These are phyloP conservation scores for Pachyrhynchus sulphureomaculatus DNA, from an alignment of 1,140 invertebrate genomes.

Conservation along the genomic window DNA sequence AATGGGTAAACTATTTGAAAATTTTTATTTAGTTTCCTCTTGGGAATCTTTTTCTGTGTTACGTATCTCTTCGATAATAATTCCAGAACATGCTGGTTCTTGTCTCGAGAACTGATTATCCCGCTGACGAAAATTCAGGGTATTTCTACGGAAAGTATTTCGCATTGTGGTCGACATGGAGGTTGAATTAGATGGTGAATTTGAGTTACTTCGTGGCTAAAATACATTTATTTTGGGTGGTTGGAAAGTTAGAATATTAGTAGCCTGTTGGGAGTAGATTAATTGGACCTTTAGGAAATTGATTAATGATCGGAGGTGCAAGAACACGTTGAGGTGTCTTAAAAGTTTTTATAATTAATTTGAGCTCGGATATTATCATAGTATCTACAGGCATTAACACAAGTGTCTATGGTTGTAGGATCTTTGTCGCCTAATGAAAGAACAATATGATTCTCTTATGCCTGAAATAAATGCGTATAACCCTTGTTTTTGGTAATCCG, in stretches of 20 bases:
- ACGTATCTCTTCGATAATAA: neutral
- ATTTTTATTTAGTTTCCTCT: no score
- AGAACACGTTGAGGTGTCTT: neutral
- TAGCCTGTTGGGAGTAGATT: neutral
- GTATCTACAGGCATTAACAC: slow-evolving; percentile 8
- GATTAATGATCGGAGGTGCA: neutral
- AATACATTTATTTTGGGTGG: neutral
- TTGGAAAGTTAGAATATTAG: no score
- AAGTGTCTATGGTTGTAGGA: neutral
- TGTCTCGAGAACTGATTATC: neutral
- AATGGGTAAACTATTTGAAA: neutral
- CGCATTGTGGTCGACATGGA: neutral
- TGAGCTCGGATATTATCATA: slow-evolving; percentile 4
- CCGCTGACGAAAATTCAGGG: neutral
- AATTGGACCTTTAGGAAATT: no score
- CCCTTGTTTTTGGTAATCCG: neutral
- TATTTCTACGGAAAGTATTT: neutral
- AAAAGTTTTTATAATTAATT: slow-evolving; percentile 12
- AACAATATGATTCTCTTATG: neutral
- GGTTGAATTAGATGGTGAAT: neutral
- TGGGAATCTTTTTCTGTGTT: no score
- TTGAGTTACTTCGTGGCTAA: neutral
- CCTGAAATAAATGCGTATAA: slow-evolving; percentile 1
- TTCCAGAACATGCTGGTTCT: neutral
- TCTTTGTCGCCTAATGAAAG: neutral